These are phyloP conservation scores for Canis aureus DNA, from an alignment of 2,113 vertebrate species.

Conservation along the genomic window DNA sequence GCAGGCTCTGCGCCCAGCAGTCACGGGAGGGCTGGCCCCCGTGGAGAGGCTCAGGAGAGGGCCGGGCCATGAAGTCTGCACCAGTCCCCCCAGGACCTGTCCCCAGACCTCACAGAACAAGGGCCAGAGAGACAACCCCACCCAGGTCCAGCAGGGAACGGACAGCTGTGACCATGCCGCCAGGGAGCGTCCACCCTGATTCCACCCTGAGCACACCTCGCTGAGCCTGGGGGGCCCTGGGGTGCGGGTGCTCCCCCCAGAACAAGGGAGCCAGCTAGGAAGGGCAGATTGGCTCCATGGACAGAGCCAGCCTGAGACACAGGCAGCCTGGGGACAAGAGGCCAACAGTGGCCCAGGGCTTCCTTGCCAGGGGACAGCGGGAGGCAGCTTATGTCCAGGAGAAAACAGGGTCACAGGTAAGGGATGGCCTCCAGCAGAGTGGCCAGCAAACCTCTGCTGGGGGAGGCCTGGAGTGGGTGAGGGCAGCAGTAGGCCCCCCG, in stretches of 20 bases:
- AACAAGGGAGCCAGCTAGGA: neutral
- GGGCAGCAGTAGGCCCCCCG: too few species aligned
- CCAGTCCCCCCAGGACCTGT: neutral
- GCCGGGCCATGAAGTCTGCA: too few species aligned
- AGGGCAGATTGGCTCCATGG: too few species aligned
- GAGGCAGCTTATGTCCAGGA: neutral
- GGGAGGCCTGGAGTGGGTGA: neutral
- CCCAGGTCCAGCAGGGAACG: neutral
- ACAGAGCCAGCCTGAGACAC: neutral
- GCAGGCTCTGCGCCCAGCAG: too few species aligned
- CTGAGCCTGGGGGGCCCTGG: too few species aligned
- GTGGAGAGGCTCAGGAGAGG: too few species aligned
- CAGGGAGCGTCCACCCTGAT: neutral
- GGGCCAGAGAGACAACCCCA: neutral
- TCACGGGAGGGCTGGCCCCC: too few species aligned
- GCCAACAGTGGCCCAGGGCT: too few species aligned
- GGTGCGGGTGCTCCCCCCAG: accelerated
- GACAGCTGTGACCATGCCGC: accelerated
- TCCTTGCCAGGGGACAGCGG: neutral
- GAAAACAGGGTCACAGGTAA: neutral
- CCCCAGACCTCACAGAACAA: neutral
- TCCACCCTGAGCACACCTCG: neutral
- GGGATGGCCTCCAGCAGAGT: neutral
- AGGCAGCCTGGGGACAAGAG: neutral
- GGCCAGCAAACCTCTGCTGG: neutral